phyloP scores from a whole-genome alignment of 2,888 invertebrate genomes.

The Odontocerum albicorne region DNA sequence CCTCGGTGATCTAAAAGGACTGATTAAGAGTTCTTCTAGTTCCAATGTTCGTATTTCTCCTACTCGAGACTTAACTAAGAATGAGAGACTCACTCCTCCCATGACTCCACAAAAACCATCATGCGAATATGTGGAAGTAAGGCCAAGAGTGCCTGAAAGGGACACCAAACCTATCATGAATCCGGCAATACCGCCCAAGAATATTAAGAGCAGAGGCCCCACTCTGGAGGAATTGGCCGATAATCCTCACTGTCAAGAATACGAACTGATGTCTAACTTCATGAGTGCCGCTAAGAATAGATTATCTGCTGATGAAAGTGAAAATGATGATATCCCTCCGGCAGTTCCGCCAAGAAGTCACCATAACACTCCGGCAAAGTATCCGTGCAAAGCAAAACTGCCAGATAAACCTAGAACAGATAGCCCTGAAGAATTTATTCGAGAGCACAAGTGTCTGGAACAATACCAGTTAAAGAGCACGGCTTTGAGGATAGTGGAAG shows the following conservation, averaged over 20 bases:
- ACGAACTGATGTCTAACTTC: slow-evolving; percentile 54
- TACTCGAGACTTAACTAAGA: slow-evolving; percentile 1
- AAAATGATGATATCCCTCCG: slow-evolving; percentile 42
- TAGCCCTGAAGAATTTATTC: slow-evolving; percentile 37
- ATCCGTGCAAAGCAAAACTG: not conserved
- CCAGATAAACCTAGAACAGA: slow-evolving; percentile 9
- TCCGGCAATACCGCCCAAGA: slow-evolving; percentile 3
- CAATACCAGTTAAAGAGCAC: slow-evolving; percentile 27
- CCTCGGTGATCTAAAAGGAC: not conserved
- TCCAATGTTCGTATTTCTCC: slow-evolving; percentile 5
- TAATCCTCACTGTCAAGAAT: slow-evolving; percentile 45
- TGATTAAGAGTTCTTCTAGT: not conserved
- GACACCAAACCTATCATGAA: slow-evolving; percentile 39
- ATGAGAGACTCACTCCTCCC: slow-evolving; percentile 11
- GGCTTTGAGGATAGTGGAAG: slow-evolving; percentile 19
- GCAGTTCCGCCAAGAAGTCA: slow-evolving; percentile 46
- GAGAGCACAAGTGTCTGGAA: slow-evolving; percentile 28
- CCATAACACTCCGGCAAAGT: slow-evolving; percentile 12
- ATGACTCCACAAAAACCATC: slow-evolving; percentile 7
- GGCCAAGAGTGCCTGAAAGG: slow-evolving; percentile 42
- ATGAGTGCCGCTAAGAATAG: slow-evolving; percentile 44
- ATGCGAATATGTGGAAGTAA: slow-evolving; percentile 46
- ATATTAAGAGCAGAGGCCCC: not conserved
- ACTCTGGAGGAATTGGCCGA: slow-evolving; percentile 38
- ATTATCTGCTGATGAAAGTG: slow-evolving; percentile 11